These are phyloP conservation scores for Sebastolobus alascanus DNA, from an alignment of 2,797 vertebrate species.

Conservation along the genomic window DNA sequence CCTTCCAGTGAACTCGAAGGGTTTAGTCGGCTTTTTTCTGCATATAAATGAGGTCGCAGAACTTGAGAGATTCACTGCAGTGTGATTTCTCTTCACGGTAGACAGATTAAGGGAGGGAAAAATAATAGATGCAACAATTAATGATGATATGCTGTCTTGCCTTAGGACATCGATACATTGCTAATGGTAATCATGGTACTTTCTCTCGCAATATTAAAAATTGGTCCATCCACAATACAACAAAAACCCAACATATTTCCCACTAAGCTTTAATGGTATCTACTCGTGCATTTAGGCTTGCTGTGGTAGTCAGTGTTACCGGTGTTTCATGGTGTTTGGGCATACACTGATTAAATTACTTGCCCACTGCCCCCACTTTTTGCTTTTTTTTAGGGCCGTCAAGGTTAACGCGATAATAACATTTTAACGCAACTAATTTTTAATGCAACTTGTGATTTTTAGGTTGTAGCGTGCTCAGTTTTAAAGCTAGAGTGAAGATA, in stretches of 20 bases:
- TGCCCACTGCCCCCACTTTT: too few species aligned
- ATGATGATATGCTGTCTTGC: not conserved
- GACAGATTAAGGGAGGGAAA: not conserved
- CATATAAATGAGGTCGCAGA: constrained; percentile 7
- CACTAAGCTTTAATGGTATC: not conserved
- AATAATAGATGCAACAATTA: not conserved
- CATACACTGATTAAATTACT: too few species aligned
- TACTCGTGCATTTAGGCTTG: not conserved
- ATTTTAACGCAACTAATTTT: too few species aligned
- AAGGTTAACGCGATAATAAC: too few species aligned
- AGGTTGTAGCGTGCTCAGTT: too few species aligned
- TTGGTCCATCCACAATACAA: not conserved
- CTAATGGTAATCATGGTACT: not conserved
- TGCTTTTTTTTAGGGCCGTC: too few species aligned
- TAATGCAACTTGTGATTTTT: too few species aligned
- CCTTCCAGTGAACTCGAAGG: constrained; percentile 11
- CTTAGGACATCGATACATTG: not conserved
- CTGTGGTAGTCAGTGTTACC: too few species aligned
- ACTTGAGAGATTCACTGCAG: not conserved
- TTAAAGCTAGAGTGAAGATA: too few species aligned
- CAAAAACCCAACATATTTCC: not conserved
- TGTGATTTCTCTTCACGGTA: not conserved
- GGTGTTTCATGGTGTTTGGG: too few species aligned
- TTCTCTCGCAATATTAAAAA: not conserved
- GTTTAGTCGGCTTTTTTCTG: not conserved